Percentiles rank a stretch among this genome's conserved stretches.
Evolutionary conservation across 2,888 invertebrate genomes (phyloP).

Genomic region (Ellobium chinense): DNA sequence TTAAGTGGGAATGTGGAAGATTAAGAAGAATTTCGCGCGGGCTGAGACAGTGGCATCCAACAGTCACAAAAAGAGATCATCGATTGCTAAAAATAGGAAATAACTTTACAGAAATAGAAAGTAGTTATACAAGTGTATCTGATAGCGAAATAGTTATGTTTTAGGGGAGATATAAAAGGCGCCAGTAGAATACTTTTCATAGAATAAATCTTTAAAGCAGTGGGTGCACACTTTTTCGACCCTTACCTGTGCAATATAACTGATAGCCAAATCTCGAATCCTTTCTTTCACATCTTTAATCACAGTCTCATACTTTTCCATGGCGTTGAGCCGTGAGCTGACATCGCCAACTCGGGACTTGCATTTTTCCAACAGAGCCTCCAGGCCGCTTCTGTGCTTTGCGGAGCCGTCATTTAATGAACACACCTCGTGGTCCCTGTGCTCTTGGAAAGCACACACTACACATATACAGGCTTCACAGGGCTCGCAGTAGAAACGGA

Average conservation of each 20-base stretch:
- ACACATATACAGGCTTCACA: conserved; percentile 78
- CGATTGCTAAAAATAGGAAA: too few relatives aligned
- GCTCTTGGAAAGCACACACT: conserved; percentile 78
- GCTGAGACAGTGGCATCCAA: too few relatives aligned
- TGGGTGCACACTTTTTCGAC: too few relatives aligned
- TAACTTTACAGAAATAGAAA: too few relatives aligned
- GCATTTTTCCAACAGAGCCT: conserved; percentile 61
- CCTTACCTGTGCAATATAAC: conserved; percentile 46
- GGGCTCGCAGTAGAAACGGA: conserved; percentile 78
- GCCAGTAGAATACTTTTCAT: too few relatives aligned
- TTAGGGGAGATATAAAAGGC: too few relatives aligned
- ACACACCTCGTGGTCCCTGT: conserved; percentile 77
- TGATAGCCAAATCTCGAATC: conserved; percentile 73
- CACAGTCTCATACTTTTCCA: conserved; percentile 72
- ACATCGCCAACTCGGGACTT: conserved; percentile 65
- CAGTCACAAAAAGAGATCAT: too few relatives aligned
- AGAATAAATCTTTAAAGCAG: too few relatives aligned
- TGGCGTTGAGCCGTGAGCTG: conserved; percentile 65
- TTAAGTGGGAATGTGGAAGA: too few relatives aligned
- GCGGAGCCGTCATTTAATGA: conserved; percentile 75
- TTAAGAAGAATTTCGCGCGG: too few relatives aligned
- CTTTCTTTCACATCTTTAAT: conserved; percentile 74
- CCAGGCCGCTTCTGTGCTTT: conserved; percentile 68
- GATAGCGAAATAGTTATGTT: too few relatives aligned
- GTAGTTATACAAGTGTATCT: too few relatives aligned